Percentiles rank a stretch among this genome's conserved stretches.
phyloP scores from a whole-genome alignment of 2,888 invertebrate species.

The Synanthedon tipuliformis region DNA sequence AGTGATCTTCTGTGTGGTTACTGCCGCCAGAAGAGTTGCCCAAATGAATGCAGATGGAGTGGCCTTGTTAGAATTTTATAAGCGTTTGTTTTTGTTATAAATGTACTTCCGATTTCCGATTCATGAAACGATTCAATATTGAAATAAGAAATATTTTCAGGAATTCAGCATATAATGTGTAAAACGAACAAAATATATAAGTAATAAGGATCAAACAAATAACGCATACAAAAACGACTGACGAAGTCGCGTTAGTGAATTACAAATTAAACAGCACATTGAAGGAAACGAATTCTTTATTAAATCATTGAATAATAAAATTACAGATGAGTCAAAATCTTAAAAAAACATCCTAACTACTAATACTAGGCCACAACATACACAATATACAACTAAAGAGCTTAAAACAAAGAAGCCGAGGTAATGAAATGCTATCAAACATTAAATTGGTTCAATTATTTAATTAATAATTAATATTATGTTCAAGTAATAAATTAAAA shows the following conservation, averaged over 20 bases:
- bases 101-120: too few species aligned
- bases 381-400: conserved; percentile 19
- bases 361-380: conserved; percentile 17
- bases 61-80: too few species aligned
- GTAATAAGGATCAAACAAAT: too few species aligned
- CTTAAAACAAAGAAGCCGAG: conserved; percentile 54
- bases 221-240: too few species aligned
- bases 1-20: too few species aligned
- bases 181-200: too few species aligned
- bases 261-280: background rate
- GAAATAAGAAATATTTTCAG: too few species aligned
- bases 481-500: background rate
- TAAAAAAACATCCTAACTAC: conserved; percentile 32
- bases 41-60: too few species aligned
- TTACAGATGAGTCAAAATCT: conserved; percentile 31
- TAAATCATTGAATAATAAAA: conserved; percentile 31
- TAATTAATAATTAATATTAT: background rate
- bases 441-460: background rate
- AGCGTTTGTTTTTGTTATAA: too few species aligned
- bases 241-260: background rate
- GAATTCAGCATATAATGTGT: too few species aligned
- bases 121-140: too few species aligned
- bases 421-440: conserved; percentile 41
- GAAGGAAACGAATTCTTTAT: conserved; percentile 27
- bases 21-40: too few species aligned